Evolutionary conservation across 64 coral and sea anemone genomes (phyloP).

Genomic region (Stylophora pistillata): DNA sequence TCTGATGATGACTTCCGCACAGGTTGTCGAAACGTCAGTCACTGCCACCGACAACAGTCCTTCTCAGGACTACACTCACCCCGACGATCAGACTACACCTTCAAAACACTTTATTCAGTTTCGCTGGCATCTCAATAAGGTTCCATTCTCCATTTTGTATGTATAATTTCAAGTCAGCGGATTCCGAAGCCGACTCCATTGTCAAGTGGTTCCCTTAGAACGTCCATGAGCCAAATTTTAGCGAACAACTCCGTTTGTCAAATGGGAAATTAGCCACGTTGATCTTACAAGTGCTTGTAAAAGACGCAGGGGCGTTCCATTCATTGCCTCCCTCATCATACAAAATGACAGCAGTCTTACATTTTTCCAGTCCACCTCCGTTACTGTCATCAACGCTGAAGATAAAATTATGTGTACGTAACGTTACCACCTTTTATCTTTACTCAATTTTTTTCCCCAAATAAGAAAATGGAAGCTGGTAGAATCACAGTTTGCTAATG

Average conservation of each 20-base stretch:
- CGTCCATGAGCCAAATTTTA: conserved; percentile 95
- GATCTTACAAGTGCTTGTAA: conserved; percentile 92
- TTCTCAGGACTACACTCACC: no score
- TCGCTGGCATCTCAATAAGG: conserved; percentile 71
- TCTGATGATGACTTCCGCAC: no score
- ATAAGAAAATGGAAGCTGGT: no score
- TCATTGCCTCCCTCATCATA: conserved; percentile 46
- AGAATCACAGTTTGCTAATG: no score
- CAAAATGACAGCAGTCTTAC: conserved; percentile 83
- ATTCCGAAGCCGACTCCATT: conserved; percentile 59
- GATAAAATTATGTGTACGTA: not conserved
- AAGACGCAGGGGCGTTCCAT: conserved; percentile 81
- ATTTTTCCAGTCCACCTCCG: conserved; percentile 88
- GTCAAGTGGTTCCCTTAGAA: conserved; percentile 76
- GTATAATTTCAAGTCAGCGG: conserved; percentile 64
- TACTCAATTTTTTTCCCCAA: not conserved
- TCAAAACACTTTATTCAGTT: conserved; percentile 75
- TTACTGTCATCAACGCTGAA: conserved; percentile 84
- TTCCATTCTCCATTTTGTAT: conserved; percentile 92
- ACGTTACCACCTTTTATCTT: no score
- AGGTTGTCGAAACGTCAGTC: no score
- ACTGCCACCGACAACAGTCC: no score
- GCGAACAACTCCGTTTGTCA: conserved; percentile 78
- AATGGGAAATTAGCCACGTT: conserved; percentile 90
- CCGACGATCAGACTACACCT: no score